A percentile compares a stretch with the other conserved stretches of the same genome.
Conservation (phyloP, 2,888 invertebrate genomes). For the Mythimna lalbum region DNA sequence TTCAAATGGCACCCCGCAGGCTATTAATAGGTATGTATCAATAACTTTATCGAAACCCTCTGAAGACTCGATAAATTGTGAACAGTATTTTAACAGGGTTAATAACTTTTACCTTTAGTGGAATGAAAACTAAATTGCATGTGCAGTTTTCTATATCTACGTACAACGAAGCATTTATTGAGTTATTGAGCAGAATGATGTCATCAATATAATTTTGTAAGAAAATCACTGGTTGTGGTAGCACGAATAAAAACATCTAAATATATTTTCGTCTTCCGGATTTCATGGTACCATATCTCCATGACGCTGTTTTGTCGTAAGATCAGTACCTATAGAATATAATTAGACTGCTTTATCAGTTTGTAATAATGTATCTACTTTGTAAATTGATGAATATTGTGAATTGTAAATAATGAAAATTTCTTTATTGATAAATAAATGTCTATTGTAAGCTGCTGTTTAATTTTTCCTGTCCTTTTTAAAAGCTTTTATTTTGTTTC, state of each 20-base stretch:
- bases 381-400: conserved; percentile 44
- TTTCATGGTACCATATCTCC: conserved; percentile 38
- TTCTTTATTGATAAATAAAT: conserved; percentile 64
- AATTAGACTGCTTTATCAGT: conserved; percentile 60
- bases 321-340: conserved; percentile 44
- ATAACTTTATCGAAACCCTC: too few relatives aligned
- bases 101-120: neutral
- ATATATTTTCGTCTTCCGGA: conserved; percentile 35
- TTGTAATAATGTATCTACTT: conserved; percentile 50
- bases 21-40: too few relatives aligned
- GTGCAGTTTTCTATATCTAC: neutral
- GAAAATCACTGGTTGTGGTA: neutral
- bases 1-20: too few relatives aligned
- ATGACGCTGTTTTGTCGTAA: conserved; percentile 26
- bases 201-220: neutral
- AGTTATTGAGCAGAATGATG: too few relatives aligned
- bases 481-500: too few relatives aligned
- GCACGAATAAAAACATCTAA: conserved; percentile 4
- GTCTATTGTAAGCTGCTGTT: conserved; percentile 51
- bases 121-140: neutral
- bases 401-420: conserved; percentile 63
- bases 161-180: neutral
- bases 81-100: neutral
- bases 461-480: too few relatives aligned
- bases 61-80: neutral